Percentiles rank a stretch among this genome's conserved stretches.
phyloP scores from a whole-genome alignment of 2,797 vertebrate genomes.

The Molossus molossus region DNA sequence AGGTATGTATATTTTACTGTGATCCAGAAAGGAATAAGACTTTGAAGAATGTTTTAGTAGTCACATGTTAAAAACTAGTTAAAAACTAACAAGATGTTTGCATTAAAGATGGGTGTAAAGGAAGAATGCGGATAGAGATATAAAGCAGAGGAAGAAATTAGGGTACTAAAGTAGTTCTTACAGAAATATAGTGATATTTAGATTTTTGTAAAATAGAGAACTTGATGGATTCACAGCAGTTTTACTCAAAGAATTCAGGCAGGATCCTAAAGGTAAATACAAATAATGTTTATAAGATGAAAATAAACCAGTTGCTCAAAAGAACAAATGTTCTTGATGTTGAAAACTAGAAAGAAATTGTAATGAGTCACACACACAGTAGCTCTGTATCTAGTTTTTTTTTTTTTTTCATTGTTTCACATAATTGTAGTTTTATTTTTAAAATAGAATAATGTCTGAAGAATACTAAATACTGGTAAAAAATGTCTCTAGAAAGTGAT shows the following conservation, averaged over 20 bases:
- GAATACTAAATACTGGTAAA: background rate
- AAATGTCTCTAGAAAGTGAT: slow-evolving; percentile 4
- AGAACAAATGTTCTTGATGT: background rate
- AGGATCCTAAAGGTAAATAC: background rate
- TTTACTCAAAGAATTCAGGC: background rate
- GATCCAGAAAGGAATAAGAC: background rate
- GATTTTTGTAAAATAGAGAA: background rate
- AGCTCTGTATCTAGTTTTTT: background rate
- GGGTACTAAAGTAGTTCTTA: background rate
- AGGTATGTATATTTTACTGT: background rate
- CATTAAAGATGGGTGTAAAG: background rate
- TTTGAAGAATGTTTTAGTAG: background rate
- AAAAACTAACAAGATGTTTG: slow-evolving; percentile 36
- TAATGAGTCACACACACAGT: background rate
- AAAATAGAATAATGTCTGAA: background rate
- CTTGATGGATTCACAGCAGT: background rate
- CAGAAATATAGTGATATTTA: background rate
- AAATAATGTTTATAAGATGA: background rate
- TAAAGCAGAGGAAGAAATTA: slow-evolving; percentile 21
- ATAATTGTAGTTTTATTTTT: background rate
- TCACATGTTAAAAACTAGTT: slow-evolving; percentile 20
- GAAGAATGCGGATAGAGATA: background rate
- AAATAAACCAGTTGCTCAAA: background rate
- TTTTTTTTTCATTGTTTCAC: background rate
- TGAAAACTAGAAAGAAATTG: slow-evolving; percentile 1